Evolutionary conservation across 2,113 vertebrate genomes (phyloP), one percentile per base, ranked within the genome.

Genomic region (Camelus bactrianus): DNA sequence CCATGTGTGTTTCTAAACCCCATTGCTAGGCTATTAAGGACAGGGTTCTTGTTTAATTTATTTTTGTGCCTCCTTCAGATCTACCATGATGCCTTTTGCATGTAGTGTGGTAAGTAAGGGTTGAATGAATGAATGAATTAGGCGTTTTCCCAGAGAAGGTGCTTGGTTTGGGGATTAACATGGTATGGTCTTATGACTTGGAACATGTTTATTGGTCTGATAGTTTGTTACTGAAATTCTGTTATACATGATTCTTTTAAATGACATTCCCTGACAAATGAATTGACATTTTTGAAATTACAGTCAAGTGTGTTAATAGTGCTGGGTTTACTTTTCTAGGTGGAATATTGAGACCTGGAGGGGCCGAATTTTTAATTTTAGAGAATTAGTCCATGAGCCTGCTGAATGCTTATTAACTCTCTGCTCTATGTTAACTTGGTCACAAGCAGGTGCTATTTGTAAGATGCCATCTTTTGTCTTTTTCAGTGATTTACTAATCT

Each of bases 401-500:
- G 38, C 46, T 93, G 75, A 76, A 79, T 54, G 67, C 93, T 96
- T 93, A 87, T 95, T 93, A 93, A 81, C 91, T 97, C 73, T 95
- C 26, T 89, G 62, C 77, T 92, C 92, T 76, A 56, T 92, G 77
- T 91, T 97, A 93, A 91, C 94, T 93, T 93, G 91, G 67, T 96
- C 75, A 84, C 54, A 80, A 93, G 76, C 52, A 50, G 91, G 92
- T 94, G 94, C 80, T 96, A 35, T 96, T 96, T 92, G 82, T 79
- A 94, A 96, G 86, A 94, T 93, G 91, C 58, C 42, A 70, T 93
- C 73, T 95, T 92, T 95, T 91, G 91, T 94, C 93, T 86, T 96
- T 94, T 92, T 95, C 81, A 89, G 80, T 90, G 93, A 90, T 95
- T 93, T 97, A 77, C 52, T 95, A 89, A 89, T 96, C 93, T 94